Evolutionary conservation across 2,888 invertebrate genomes (phyloP), one percentile per base, ranked within the genome.

Genomic region (Pelosia muscerda): DNA sequence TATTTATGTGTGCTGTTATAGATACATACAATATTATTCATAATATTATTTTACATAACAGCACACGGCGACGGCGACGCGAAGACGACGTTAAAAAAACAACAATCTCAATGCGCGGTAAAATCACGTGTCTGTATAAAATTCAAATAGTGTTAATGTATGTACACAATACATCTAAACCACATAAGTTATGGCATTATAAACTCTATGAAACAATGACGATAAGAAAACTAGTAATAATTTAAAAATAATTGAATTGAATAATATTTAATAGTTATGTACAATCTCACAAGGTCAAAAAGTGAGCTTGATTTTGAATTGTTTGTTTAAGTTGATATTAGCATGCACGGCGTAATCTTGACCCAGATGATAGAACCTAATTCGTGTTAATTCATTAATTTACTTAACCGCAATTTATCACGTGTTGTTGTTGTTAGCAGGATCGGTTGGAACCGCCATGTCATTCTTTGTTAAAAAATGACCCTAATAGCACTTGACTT

Each of bases 361-460:
- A 92, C 92, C 93, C 81, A 89, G 77, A 88, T 92, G 84, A 79
- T 85, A 77, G 71, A 79, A 73, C 81, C 82, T 87, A 86, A 88
- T 90, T 89, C 84, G 80, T 82, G 83, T 84, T 86, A 86, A 89
- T 90, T 88, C 83, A 81, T 76, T 81, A 81, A 85, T 79, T 82
- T 76, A 79, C 62, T 78, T 81, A 79, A 68, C 73, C 62, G 66
- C 73, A 54, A 65, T 74, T 76, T 75, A 79, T 79, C 84, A 83
- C 77, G 78, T 76, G 76, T 78, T 75, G 73, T 76, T 77, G 74
- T 77, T 75, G 76, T 74, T 71, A 78, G 67, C 70, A 65, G 64
- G 63, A 58, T 69, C 64, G 66, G 68, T 66, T 54, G 65, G 72
- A 71, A 65, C 63, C 66, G 63, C 58, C 63, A 56, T 69, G 61